Evolutionary conservation across 2,113 vertebrate species (phyloP), one percentile per base, ranked within the genome.

Genomic region (Oreochromis niloticus): DNA sequence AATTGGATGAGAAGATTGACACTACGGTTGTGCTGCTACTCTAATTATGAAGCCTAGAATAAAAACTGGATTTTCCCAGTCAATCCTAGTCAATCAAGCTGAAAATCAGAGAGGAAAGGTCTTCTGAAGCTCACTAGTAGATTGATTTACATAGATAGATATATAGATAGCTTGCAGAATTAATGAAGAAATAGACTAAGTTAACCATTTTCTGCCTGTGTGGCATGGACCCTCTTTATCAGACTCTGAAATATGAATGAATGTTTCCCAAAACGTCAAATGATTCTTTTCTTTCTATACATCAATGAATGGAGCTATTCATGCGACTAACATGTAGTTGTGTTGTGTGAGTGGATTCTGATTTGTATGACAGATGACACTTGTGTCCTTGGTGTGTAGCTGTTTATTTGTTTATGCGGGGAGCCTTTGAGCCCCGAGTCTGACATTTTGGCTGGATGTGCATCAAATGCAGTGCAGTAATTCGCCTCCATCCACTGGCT

Each of bases 371-470:
- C 86, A 90, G 90, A 89, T 90, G 83, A 91, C 89, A 90, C 80
- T 11, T 24, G 80, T 93, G 92, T 93, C 90, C 93, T 93, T 91
- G 84, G 50, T 91, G 78, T 83, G 61, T 61, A 54, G 68, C 34
- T 56, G 59, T 91, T 92, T 85, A 85, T 84, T 34, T 46, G 87
- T 75, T 81, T 80, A 78, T 32, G 82, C 10, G 4, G 46, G 1
- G 7, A 87, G 88, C 54, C 84, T 89, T 17, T 82, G 50, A 88
- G 94, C 89, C 75, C 43, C 0, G 2, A 81, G 75, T 90, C 50
- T 88, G 91, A 93, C 87, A 89, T 92, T 93, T 91, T 90, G 89
- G 81, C 85, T 87, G 80, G 71, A 32, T 85, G 88, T 19, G 88
- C 87, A 92, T 91, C 89, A 91, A 86, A 88, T 82, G 34, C 83